These are phyloP conservation scores for Cephus cinctus DNA, from an alignment of 1,140 invertebrate species.

Conservation along the genomic window DNA sequence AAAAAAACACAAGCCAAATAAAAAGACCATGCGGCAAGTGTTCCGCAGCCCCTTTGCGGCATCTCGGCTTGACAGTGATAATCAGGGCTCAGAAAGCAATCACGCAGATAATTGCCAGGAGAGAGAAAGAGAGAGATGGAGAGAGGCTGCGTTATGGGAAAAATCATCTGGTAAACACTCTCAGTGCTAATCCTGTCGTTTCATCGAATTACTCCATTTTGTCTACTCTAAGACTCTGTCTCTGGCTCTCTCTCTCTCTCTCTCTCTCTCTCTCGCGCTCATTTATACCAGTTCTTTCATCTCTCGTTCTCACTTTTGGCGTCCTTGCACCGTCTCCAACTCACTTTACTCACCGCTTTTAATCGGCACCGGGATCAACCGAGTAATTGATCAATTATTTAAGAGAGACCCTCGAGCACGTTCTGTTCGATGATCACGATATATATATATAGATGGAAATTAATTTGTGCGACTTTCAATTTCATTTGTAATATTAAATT, in stretches of 20 bases:
- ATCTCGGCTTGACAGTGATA: slow-evolving; percentile 21
- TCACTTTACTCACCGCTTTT: slow-evolving; percentile 26
- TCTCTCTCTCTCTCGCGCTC: too few relatives aligned
- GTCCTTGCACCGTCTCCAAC: slow-evolving; percentile 17
- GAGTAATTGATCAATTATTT: slow-evolving; percentile 25
- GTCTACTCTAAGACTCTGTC: too few relatives aligned
- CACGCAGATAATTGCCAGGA: slow-evolving; percentile 34
- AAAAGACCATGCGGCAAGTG: too few relatives aligned
- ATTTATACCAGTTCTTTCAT: too few relatives aligned
- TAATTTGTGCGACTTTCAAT: too few relatives aligned
- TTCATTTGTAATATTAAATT: too few relatives aligned
- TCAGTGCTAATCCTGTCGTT: slow-evolving; percentile 39
- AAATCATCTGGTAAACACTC: slow-evolving; percentile 44
- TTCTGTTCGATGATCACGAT: not conserved
- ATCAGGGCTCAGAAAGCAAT: slow-evolving; percentile 33
- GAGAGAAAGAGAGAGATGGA: slow-evolving; percentile 5
- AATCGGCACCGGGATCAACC: slow-evolving; percentile 36
- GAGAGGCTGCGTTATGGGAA: slow-evolving; percentile 31
- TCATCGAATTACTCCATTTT: too few relatives aligned
- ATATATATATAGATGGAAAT: not conserved
- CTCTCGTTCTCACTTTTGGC: too few relatives aligned
- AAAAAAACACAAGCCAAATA: too few relatives aligned
- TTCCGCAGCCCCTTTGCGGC: too few relatives aligned
- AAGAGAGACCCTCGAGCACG: not conserved
- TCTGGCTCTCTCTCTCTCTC: too few relatives aligned